Evolutionary conservation across 2,797 vertebrate genomes (phyloP).

Genomic region (Liparis tanakae): DNA sequence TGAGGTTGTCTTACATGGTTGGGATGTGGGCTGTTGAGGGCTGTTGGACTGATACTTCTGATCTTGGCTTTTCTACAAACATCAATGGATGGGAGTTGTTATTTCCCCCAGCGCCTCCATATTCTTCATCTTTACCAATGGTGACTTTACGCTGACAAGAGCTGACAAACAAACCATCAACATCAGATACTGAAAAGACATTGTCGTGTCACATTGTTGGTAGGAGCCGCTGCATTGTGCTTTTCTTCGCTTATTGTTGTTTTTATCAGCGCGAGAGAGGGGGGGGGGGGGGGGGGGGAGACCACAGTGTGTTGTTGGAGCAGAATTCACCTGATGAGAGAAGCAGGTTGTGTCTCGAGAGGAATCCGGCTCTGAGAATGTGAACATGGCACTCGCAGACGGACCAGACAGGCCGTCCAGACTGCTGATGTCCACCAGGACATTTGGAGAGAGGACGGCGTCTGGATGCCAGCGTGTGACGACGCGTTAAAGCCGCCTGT

Average conservation of each 20-base stretch:
- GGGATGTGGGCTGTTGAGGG: not conserved
- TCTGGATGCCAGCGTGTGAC: slow-evolving; percentile 60
- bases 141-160: slow-evolving; percentile 26
- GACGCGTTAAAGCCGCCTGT: slow-evolving; percentile 61
- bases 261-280: slow-evolving; percentile 4
- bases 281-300: slow-evolving; percentile 1
- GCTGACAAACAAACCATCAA: slow-evolving; percentile 42
- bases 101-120: not conserved
- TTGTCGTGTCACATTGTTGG: slow-evolving; percentile 46
- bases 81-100: slow-evolving; percentile 13
- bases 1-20: not conserved
- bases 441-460: slow-evolving; percentile 59
- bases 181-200: slow-evolving; percentile 33
- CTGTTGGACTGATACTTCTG: slow-evolving; percentile 17
- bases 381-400: slow-evolving; percentile 41
- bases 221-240: slow-evolving; percentile 38
- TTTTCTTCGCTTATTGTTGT: slow-evolving; percentile 42
- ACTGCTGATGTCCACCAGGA: slow-evolving; percentile 65
- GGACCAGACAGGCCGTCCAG: slow-evolving; percentile 13
- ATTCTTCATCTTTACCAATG: slow-evolving; percentile 13
- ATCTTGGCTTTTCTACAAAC: slow-evolving; percentile 8
- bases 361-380: slow-evolving; percentile 52
- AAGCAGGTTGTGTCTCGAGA: not conserved
- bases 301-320: slow-evolving; percentile 30
- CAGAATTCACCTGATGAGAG: not conserved